A percentile compares a stretch with the other conserved stretches of the same genome.
phyloP scores from a whole-genome alignment of 2,888 invertebrate genomes.

The Erynnis tages region DNA sequence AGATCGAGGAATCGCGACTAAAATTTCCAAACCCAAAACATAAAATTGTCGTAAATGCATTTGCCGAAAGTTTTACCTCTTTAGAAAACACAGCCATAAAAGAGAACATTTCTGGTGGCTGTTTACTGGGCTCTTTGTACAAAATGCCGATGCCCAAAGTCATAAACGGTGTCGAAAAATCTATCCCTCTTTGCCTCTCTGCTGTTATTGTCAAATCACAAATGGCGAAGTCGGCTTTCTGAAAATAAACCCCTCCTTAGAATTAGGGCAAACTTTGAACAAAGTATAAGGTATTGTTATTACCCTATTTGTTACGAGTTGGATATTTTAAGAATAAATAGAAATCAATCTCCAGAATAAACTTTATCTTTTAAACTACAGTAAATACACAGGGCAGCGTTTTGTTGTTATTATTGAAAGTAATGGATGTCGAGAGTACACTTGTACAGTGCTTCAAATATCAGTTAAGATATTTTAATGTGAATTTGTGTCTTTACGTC shows the following conservation, averaged over 20 bases:
- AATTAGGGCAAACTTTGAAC: slow-evolving; percentile 8
- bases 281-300: slow-evolving; percentile 2
- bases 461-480: too few relatives aligned
- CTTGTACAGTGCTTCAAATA: too few relatives aligned
- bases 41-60: background rate
- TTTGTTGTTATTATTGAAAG: background rate
- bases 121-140: slow-evolving; percentile 92
- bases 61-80: slow-evolving; percentile 61
- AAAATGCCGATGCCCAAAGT: slow-evolving; percentile 94
- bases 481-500: too few relatives aligned
- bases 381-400: too few relatives aligned
- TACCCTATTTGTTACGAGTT: background rate
- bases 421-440: too few relatives aligned
- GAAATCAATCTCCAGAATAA: slow-evolving; percentile 6
- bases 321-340: slow-evolving; percentile 16
- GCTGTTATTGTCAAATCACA: slow-evolving; percentile 95
- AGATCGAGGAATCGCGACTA: too few relatives aligned
- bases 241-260: slow-evolving; percentile 20
- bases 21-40: background rate
- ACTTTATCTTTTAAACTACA: background rate
- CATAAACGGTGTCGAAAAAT: slow-evolving; percentile 98
- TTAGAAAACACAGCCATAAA: slow-evolving; percentile 95
- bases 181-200: slow-evolving; percentile 92
- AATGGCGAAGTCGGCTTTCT: slow-evolving; percentile 95
- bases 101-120: slow-evolving; percentile 93